These are phyloP conservation scores for Caenorhabditis drosophilae DNA, from an alignment of 2,888 invertebrate genomes.

Conservation along the genomic window DNA sequence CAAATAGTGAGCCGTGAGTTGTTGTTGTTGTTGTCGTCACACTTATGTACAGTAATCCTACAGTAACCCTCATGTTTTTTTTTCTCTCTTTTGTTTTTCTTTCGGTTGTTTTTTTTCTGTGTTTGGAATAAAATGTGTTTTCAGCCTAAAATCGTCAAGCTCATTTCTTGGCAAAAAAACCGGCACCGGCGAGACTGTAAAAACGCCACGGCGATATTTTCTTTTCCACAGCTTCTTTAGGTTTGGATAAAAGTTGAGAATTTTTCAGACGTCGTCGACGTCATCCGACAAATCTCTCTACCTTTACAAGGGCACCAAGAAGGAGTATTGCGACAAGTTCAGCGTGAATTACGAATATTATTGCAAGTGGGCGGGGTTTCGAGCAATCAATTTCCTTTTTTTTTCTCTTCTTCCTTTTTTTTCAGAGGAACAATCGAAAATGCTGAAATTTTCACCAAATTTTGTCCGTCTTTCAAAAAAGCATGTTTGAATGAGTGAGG, in stretches of 20 bases:
- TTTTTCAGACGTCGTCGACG: conserved; percentile 5
- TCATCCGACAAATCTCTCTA: conserved; percentile 23
- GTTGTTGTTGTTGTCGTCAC: too few species aligned
- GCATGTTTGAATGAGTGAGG: conserved; percentile 18
- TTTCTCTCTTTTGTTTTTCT: background rate
- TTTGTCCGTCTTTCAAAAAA: conserved; percentile 45
- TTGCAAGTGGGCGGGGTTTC: conserved; percentile 32
- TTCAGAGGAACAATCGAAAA: conserved; percentile 33
- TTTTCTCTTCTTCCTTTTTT: background rate
- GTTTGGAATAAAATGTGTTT: conserved; percentile 6
- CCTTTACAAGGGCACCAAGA: conserved; percentile 40
- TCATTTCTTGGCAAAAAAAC: conserved; percentile 35
- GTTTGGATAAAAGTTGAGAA: background rate
- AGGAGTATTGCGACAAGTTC: conserved; percentile 50
- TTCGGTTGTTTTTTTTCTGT: background rate
- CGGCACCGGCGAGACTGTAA: too few species aligned
- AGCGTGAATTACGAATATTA: conserved; percentile 50
- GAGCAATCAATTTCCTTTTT: too few species aligned
- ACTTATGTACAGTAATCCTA: too few species aligned
- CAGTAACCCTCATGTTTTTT: too few species aligned
- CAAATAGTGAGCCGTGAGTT: conserved; percentile 37
- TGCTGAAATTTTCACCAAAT: conserved; percentile 40
- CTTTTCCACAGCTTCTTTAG: too few species aligned
- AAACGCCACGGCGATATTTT: too few species aligned
- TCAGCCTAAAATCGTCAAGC: conserved; percentile 44